A percentile compares a stretch with the other conserved stretches of the same genome.
Conservation (phyloP, 2,113 vertebrate species). For the Rafetus swinhoei region DNA sequence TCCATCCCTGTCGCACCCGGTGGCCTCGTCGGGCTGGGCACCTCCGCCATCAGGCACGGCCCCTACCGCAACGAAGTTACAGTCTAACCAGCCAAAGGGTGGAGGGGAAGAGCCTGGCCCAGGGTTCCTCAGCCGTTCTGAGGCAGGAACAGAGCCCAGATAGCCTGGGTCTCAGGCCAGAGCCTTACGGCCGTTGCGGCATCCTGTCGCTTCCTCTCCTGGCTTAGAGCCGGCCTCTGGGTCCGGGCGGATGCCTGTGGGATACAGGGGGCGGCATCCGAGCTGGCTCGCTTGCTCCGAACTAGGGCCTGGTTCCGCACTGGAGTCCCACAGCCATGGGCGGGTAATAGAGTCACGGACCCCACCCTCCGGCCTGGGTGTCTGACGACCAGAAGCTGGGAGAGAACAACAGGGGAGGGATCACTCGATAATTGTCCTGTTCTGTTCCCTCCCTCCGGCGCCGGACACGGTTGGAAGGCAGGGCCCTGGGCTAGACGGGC, state of each 20-base stretch:
- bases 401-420: too few species aligned
- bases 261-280: not conserved
- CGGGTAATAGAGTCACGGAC: not conserved
- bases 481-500: too few species aligned
- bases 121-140: not conserved
- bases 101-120: not conserved
- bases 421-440: not conserved
- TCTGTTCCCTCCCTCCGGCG: not conserved
- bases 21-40: not conserved
- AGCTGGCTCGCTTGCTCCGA: not conserved
- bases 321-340: too few species aligned
- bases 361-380: not conserved
- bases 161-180: not conserved
- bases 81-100: not conserved
- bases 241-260: fast-evolving
- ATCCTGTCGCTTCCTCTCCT: not conserved
- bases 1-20: not conserved
- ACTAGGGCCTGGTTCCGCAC: not conserved
- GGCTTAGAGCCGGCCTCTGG: not conserved
- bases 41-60: too few species aligned
- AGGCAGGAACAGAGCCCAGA: not conserved
- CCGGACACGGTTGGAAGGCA: too few species aligned
- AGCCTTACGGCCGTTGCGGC: not conserved
- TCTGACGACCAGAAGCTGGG: not conserved
- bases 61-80: not conserved